Percentiles rank a stretch among this genome's conserved stretches.
These are phyloP conservation scores for Diuraphis noxia DNA, from an alignment of 1,140 invertebrate species.

Conservation along the genomic window DNA sequence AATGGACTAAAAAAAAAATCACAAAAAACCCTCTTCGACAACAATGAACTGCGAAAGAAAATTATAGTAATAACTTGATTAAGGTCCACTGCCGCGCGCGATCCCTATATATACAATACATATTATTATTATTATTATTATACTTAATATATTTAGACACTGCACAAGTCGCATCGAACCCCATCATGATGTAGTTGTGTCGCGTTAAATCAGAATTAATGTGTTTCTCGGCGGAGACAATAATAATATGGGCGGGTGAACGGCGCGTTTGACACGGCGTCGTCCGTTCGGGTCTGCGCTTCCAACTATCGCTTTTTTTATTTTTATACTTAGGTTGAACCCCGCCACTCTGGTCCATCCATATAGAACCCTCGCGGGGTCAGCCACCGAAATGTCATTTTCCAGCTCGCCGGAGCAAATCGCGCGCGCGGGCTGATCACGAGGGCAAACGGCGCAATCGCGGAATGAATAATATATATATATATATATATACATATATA, in stretches of 20 bases:
- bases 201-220: slow-evolving; percentile 32
- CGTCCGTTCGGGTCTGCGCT: slow-evolving; percentile 15
- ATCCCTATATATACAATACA: neutral
- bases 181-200: neutral
- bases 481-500: neutral
- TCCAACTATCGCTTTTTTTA: slow-evolving; percentile 14
- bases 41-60: neutral
- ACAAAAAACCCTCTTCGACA: neutral
- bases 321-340: neutral
- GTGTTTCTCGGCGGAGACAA: slow-evolving; percentile 20
- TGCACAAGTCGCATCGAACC: neutral
- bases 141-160: neutral
- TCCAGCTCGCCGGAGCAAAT: slow-evolving; percentile 49
- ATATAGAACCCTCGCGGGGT: neutral
- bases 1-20: neutral
- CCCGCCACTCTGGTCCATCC: too few relatives aligned
- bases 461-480: neutral
- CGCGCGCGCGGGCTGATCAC: neutral
- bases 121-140: neutral
- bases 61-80: slow-evolving; percentile 22
- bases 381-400: slow-evolving; percentile 43
- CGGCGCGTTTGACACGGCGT: neutral
- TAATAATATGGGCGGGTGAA: neutral
- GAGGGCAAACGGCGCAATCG: neutral
- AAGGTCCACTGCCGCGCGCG: neutral